These are phyloP conservation scores for Vipera latastei DNA, from an alignment of 2,797 vertebrate species.

Conservation along the genomic window DNA sequence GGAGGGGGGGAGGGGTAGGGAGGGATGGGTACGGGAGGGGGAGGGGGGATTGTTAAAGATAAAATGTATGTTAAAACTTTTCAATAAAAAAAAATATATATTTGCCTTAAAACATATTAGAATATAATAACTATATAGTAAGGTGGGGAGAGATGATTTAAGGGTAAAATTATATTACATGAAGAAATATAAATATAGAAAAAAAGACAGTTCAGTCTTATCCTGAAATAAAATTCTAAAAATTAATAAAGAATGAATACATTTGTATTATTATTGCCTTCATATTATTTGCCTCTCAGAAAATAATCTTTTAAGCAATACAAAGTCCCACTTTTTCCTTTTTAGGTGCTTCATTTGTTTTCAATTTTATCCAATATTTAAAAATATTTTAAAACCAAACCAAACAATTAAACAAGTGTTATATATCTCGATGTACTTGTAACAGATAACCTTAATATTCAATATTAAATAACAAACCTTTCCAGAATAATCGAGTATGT, in stretches of 20 bases:
- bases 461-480: neutral
- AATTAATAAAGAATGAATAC: neutral
- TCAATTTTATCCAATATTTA: neutral
- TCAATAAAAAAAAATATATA: no score
- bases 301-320: neutral
- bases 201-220: neutral
- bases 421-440: neutral
- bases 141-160: neutral
- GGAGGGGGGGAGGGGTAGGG: no score
- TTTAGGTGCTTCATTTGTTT: neutral
- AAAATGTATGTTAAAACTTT: no score
- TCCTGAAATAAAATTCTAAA: neutral
- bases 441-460: neutral
- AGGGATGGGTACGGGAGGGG: no score
- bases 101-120: neutral
- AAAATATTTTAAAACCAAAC: neutral
- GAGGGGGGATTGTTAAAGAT: no score
- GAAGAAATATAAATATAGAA: neutral
- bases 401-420: neutral
- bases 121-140: neutral
- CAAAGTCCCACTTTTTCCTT: neutral
- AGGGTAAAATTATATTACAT: neutral
- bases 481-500: neutral
- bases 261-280: neutral
- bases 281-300: neutral